Base-by-base conservation (phyloP, 2,797 vertebrate genomes). In the Enteromius fasciolatus region DNA sequence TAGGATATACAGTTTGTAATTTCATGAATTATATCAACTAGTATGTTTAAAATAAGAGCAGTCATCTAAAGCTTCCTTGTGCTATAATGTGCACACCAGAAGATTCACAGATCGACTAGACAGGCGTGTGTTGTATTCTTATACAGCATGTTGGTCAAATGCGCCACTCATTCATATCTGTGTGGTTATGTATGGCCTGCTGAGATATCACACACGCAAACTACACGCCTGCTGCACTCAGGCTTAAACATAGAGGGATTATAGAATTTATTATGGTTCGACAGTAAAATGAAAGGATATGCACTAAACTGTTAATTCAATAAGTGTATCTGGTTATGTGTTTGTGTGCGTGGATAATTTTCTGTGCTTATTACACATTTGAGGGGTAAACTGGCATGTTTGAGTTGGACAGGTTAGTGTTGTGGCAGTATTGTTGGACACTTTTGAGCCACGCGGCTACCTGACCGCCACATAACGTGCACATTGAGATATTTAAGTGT, bases 401-500 rank as follows among this genome's bases (percentile, higher is more conserved):
- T 28, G 18, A 66, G 44, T 1, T 46, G 41, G 76, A 64, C 23
- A 23, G 76, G 39, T 20, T 17, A n/a, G 63, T 31, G 41, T 64
- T 44, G 31, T 18, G 31, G 54, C 5, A 17, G 5, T 41, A 75
- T 41, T n/a, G 36, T 39, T 25, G 20, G 33, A 17, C 1, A 4
- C 20, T 39, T 57, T 67, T 67, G 8, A 17, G 64, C 39, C 61
- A 17, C 6, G 15, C 1, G 15, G 61, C 28, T 18, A 33, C 61
- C 28, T 48, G n/a, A 57, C 7, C 33, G 12, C 73, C 6, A 70
- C 5, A 44, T 39, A 20, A 70, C 0, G 50, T 80, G 36, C 33
- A 57, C 46, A 20, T 70, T 70, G 66, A 57, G 50, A n/a, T 44
- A 78, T 23, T 73, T 46, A 69, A 63, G 54, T 84, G 82, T 85